Percentiles rank a stretch among this genome's conserved stretches.
phyloP scores from a whole-genome alignment of 1,140 invertebrate species.

The Cryptotermes secundus region DNA sequence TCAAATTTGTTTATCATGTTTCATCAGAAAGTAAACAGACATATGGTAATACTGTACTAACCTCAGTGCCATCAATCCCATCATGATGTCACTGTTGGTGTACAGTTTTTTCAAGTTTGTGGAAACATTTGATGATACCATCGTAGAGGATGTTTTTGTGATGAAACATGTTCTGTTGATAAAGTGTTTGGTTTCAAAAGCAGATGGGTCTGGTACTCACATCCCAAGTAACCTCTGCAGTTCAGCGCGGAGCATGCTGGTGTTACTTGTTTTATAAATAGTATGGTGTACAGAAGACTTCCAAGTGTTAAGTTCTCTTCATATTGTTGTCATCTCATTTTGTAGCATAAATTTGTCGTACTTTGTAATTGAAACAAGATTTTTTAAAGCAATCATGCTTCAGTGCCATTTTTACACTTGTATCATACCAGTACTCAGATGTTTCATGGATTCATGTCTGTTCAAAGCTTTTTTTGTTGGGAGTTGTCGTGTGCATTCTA shows the following conservation, averaged over 20 bases:
- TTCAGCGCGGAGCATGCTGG: not conserved
- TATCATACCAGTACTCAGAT: not conserved
- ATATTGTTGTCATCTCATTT: constrained; percentile 13
- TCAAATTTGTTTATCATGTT: too few species aligned
- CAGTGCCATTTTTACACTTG: constrained; percentile 16
- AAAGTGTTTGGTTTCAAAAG: too few species aligned
- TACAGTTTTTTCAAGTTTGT: too few species aligned
- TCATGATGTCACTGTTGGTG: too few species aligned
- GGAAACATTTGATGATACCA: too few species aligned
- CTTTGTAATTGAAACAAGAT: not conserved
- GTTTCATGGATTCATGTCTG: not conserved
- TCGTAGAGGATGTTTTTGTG: too few species aligned
- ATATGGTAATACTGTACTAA: too few species aligned
- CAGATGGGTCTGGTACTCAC: not conserved
- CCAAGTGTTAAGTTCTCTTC: not conserved
- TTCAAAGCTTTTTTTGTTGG: not conserved
- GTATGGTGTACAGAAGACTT: not conserved
- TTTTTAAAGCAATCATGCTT: constrained; percentile 2
- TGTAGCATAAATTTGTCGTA: not conserved
- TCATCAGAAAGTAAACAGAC: too few species aligned
- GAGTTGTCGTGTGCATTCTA: not conserved
- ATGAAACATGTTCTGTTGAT: too few species aligned
- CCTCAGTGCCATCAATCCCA: too few species aligned
- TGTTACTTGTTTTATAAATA: constrained; percentile 10
- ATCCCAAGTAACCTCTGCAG: not conserved